phyloP scores from a whole-genome alignment of 2,888 invertebrate genomes.

The Plebejus argus region DNA sequence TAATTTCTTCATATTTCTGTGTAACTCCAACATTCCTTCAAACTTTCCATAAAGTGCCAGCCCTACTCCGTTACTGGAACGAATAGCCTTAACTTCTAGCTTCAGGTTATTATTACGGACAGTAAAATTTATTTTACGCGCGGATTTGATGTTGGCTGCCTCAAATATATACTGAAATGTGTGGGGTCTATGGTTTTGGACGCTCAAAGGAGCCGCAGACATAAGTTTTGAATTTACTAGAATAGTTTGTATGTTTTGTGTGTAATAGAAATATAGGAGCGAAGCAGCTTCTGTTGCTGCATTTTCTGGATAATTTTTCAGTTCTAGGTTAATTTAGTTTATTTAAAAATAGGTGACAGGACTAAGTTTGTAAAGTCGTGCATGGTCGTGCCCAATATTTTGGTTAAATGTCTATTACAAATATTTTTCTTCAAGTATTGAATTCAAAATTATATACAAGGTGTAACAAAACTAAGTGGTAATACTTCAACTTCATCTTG shows the following conservation, averaged over 20 bases:
- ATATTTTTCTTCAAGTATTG: too few relatives aligned
- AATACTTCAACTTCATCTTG: too few relatives aligned
- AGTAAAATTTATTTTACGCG: constrained; percentile 36
- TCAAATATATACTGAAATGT: constrained; percentile 32
- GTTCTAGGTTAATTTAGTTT: too few relatives aligned
- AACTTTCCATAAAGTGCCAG: not conserved
- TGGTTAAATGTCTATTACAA: too few relatives aligned
- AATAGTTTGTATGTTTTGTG: not conserved
- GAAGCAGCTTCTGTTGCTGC: not conserved
- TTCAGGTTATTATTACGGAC: constrained; percentile 35
- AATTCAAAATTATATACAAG: too few relatives aligned
- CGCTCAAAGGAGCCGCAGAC: not conserved
- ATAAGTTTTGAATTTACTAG: constrained; percentile 5
- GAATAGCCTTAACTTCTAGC: constrained; percentile 38
- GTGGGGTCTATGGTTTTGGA: constrained; percentile 31
- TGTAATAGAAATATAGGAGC: not conserved
- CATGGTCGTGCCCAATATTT: too few relatives aligned
- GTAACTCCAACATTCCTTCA: not conserved
- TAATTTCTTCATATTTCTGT: not conserved
- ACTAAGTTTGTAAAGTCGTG: too few relatives aligned
- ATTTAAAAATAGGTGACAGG: too few relatives aligned
- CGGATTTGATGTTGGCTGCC: constrained; percentile 32
- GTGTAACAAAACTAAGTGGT: too few relatives aligned
- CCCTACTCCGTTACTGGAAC: constrained; percentile 34
- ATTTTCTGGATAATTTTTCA: not conserved